Evolutionary conservation across 2,888 invertebrate species (phyloP), one percentile per base, ranked within the genome.

Genomic region (Ectemnius cavifrons): DNA sequence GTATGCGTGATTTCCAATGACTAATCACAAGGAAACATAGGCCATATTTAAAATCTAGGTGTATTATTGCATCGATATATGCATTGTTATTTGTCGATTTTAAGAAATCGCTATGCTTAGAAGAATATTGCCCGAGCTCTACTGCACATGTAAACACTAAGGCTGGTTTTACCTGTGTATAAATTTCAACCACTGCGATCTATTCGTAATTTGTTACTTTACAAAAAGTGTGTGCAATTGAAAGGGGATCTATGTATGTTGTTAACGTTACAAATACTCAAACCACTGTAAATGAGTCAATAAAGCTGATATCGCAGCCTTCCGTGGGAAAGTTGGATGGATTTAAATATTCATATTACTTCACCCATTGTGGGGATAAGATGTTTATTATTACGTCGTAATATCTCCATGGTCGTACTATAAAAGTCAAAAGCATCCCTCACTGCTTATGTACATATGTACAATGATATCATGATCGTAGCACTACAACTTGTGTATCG

Each of bases 181-280:
- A 73, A n/a, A 61, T 65, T 63, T 63, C 52, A 64, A 73, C 46
- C 49, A 20, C 47, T 58, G 27, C 13, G 63, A 18, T 57, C 47
- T 58, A 45, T 73, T 68, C 71, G 67, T 67, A 59, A 56, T 18
- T 57, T 75, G 47, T 71, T 76, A 72, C 47, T 69, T n/a, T 13
- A 62, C 18, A 65, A 62, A 63, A 13, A 49, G 27, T 52, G 62
- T 52, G 62, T 71, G 75, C 56, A 71, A 77, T 71, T 63, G 46
- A 66, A 23, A 6, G 14, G n/a, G 63, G 57, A 67, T 61, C 45
- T 20, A 60, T 64, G 59, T 67, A 58, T 73, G 18, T 69, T 65
- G 71, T 71, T 79, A 63, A 62, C 59, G 57, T 67, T 67, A 52
- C 16, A 67, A 77, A 77, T 80, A 80, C 78, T 80, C 80, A 67